Percentiles rank a stretch among this genome's conserved stretches.
These are phyloP conservation scores for Pseudopipra pipra DNA, from an alignment of 2,113 vertebrate genomes.

Conservation along the genomic window DNA sequence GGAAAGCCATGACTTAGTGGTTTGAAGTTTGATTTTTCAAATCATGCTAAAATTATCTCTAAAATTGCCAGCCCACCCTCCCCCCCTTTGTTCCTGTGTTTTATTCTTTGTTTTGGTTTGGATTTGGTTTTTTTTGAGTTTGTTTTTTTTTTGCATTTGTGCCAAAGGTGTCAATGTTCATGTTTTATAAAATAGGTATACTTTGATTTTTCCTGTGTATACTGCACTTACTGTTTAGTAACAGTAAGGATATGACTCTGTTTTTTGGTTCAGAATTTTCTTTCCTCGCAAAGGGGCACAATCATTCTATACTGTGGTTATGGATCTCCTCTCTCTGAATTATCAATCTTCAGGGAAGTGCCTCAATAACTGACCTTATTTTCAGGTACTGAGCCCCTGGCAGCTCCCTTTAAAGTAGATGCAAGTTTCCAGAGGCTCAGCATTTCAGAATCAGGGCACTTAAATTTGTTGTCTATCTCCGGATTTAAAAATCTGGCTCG, in stretches of 20 bases:
- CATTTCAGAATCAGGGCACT: constrained; percentile 20
- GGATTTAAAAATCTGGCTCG: constrained; percentile 19
- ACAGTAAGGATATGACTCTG: background rate
- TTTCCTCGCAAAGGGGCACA: background rate
- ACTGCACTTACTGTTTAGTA: background rate
- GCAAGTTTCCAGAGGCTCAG: background rate
- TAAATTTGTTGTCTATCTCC: background rate
- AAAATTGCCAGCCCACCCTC: background rate
- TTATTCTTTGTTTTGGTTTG: background rate
- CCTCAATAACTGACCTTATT: constrained; percentile 6
- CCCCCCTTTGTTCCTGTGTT: background rate
- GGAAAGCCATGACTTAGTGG: background rate
- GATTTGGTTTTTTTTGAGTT: rapidly evolving
- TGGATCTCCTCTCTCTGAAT: background rate
- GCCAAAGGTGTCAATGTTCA: background rate
- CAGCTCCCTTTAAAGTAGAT: background rate
- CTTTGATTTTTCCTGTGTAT: background rate
- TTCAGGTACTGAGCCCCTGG: background rate
- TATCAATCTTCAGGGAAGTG: background rate
- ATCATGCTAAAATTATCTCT: background rate
- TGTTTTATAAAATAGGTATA: background rate
- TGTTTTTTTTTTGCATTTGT: background rate
- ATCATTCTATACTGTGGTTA: background rate
- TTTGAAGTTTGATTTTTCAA: background rate
- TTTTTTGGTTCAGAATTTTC: background rate